Percentiles rank a stretch among this genome's conserved stretches.
Evolutionary conservation across 2,888 invertebrate species (phyloP).

Genomic region (Calameuta pallipes): DNA sequence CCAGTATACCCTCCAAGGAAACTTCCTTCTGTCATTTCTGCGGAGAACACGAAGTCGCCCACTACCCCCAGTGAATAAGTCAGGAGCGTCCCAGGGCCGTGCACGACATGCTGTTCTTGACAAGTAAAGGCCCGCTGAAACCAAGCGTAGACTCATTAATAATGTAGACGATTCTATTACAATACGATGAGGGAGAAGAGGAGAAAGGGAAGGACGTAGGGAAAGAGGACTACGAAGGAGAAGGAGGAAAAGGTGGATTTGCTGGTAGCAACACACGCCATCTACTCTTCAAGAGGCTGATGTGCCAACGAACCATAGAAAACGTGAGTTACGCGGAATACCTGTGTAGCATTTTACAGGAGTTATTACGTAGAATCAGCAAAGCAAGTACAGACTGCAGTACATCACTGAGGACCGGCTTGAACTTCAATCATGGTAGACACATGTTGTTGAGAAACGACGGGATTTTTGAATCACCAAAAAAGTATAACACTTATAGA

Average conservation of each 20-base stretch:
- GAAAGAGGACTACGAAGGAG: background rate
- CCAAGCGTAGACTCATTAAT: constrained; percentile 45
- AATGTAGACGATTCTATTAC: constrained; percentile 55
- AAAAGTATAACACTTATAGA: background rate
- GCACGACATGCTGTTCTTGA: constrained; percentile 21
- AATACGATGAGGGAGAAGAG: constrained; percentile 32
- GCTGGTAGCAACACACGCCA: background rate
- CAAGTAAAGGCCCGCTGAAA: constrained; percentile 20
- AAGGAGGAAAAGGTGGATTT: background rate
- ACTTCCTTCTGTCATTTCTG: constrained; percentile 37
- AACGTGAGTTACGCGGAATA: background rate
- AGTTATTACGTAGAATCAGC: background rate
- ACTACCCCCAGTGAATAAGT: constrained; percentile 33
- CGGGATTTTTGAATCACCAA: background rate
- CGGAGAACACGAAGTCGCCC: constrained; percentile 25
- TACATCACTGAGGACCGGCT: background rate
- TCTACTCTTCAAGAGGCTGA: background rate
- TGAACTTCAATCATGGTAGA: background rate
- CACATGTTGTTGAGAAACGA: background rate
- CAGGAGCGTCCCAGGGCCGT: constrained; percentile 21
- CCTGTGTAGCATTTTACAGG: background rate
- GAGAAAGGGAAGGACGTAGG: background rate
- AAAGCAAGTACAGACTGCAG: background rate
- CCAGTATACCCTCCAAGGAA: constrained; percentile 17
- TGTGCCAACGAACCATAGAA: background rate